Percentiles rank a stretch among this genome's conserved stretches.
phyloP scores from a whole-genome alignment of 1,140 invertebrate species.

The Lordiphosa clarofinis region DNA sequence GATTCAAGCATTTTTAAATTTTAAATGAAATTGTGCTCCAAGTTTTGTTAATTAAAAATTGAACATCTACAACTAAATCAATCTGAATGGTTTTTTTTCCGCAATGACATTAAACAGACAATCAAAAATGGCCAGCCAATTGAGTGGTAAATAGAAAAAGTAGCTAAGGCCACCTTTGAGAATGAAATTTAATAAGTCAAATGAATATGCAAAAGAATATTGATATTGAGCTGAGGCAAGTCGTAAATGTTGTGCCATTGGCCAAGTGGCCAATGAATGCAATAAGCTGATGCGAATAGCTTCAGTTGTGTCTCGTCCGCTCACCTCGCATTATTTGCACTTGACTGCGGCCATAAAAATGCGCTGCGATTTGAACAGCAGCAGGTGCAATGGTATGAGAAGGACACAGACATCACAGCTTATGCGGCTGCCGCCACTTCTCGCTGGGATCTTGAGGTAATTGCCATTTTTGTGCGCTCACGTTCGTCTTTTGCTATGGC shows the following conservation, averaged over 20 bases:
- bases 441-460: constrained; percentile 33
- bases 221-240: constrained; percentile 16
- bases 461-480: constrained; percentile 55
- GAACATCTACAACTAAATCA: constrained; percentile 14
- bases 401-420: constrained; percentile 7
- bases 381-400: not conserved
- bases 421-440: not conserved
- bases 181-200: constrained; percentile 33
- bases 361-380: constrained; percentile 36
- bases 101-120: too few relatives aligned
- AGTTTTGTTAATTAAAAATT: constrained; percentile 8
- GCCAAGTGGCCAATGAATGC: constrained; percentile 57
- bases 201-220: constrained; percentile 28
- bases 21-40: constrained; percentile 8
- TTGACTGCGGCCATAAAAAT: constrained; percentile 53
- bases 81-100: not conserved
- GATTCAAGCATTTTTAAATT: not conserved
- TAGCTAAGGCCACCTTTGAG: too few relatives aligned
- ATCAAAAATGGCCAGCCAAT: not conserved
- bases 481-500: constrained; percentile 46
- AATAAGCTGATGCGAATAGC: constrained; percentile 34
- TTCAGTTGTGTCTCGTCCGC: constrained; percentile 7
- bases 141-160: constrained; percentile 4
- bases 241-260: constrained; percentile 11
- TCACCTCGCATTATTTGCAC: constrained; percentile 45